Evolutionary conservation across 1,140 invertebrate genomes (phyloP).

Genomic region (Trichogramma pretiosum): DNA sequence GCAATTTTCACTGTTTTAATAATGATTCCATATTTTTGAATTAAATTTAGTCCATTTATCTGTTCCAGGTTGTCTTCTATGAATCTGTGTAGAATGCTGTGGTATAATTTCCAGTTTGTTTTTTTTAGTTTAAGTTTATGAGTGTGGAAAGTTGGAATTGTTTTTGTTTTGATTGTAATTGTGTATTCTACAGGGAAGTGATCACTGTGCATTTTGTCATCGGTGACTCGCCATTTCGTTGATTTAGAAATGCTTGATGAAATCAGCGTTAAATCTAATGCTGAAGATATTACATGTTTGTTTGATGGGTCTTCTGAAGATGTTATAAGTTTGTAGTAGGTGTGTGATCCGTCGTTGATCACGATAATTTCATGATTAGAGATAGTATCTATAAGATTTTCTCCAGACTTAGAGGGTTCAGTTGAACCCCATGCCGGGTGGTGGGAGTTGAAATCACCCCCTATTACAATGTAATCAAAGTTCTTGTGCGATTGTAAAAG

Average conservation of each 20-base stretch:
- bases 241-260: background rate
- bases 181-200: background rate
- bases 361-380: background rate
- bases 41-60: background rate
- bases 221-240: background rate
- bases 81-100: no score
- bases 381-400: background rate
- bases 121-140: background rate
- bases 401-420: background rate
- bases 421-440: background rate
- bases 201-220: background rate
- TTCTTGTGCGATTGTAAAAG: background rate
- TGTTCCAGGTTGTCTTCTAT: background rate
- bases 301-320: background rate
- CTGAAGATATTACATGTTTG: background rate
- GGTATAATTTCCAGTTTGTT: background rate
- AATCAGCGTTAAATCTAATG: background rate
- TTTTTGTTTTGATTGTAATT: background rate
- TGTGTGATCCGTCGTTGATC: background rate
- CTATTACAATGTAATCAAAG: background rate
- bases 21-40: background rate
- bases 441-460: slow-evolving; percentile 1
- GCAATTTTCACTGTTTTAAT: background rate
- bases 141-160: background rate
- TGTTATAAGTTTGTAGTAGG: background rate